phyloP scores from a whole-genome alignment of 1,140 invertebrate species.

The Agraylea sexmaculata region DNA sequence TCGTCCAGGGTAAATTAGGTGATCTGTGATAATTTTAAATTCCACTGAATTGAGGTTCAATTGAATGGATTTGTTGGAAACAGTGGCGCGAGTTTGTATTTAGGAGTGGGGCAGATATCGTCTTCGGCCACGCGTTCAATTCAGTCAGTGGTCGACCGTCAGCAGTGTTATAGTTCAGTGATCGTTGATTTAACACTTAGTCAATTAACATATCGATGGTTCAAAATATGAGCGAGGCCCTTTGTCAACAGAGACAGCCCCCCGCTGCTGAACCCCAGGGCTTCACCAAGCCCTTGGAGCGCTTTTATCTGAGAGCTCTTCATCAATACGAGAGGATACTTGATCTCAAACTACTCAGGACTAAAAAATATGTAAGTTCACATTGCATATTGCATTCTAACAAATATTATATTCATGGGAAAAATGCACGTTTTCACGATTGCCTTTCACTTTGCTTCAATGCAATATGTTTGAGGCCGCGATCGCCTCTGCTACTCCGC shows the following conservation, averaged over 20 bases:
- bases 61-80: too few species aligned
- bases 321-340: constrained; percentile 48
- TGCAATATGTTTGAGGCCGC: constrained; percentile 3
- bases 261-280: constrained; percentile 25
- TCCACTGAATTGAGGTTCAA: too few species aligned
- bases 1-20: too few species aligned
- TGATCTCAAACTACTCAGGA: constrained; percentile 32
- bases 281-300: constrained; percentile 42
- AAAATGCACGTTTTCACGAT: not conserved
- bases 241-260: constrained; percentile 22
- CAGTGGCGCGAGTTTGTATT: too few species aligned
- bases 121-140: too few species aligned
- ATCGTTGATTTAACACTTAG: too few species aligned
- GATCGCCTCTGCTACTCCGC: not conserved
- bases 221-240: constrained; percentile 14
- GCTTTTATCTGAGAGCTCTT: constrained; percentile 44
- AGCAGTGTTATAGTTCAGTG: too few species aligned
- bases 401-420: constrained; percentile 5
- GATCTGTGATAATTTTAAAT: too few species aligned
- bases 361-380: constrained; percentile 37
- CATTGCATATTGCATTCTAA: not conserved
- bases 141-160: too few species aligned
- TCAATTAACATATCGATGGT: too few species aligned
- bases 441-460: constrained; percentile 4
- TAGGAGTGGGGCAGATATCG: too few species aligned